A percentile compares a stretch with the other conserved stretches of the same genome.
phyloP scores from a whole-genome alignment of 1,140 invertebrate species.

The Danaus plexippus region DNA sequence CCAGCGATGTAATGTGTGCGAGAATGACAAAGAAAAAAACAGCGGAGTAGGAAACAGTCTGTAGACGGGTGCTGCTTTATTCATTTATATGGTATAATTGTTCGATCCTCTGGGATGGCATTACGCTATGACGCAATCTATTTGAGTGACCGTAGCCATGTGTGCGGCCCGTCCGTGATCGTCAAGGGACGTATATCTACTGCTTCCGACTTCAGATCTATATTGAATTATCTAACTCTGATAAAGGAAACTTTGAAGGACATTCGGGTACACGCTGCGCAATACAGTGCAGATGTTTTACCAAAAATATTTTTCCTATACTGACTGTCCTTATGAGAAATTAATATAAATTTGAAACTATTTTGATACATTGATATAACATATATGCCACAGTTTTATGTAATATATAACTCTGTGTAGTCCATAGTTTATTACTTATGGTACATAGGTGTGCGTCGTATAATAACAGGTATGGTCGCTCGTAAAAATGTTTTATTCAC shows the following conservation, averaged over 20 bases:
- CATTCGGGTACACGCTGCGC: slow-evolving; percentile 8
- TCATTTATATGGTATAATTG: slow-evolving; percentile 59
- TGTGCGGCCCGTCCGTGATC: slow-evolving; percentile 28
- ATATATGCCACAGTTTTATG: too few relatives aligned
- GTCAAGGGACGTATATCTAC: slow-evolving; percentile 33
- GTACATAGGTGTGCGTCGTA: slow-evolving; percentile 37
- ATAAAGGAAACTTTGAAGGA: slow-evolving; percentile 29
- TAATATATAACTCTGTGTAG: background rate
- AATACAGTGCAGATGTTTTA: slow-evolving; percentile 8
- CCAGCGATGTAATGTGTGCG: slow-evolving; percentile 50
- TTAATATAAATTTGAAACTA: too few relatives aligned
- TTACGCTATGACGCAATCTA: slow-evolving; percentile 60
- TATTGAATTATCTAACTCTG: slow-evolving; percentile 45
- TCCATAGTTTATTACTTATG: slow-evolving; percentile 30
- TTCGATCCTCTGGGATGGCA: slow-evolving; percentile 45
- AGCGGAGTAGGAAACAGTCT: slow-evolving; percentile 36
- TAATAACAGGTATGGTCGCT: slow-evolving; percentile 65
- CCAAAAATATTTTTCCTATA: slow-evolving; percentile 3
- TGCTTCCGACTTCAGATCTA: slow-evolving; percentile 37
- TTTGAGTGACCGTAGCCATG: slow-evolving; percentile 54
- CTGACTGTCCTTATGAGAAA: too few relatives aligned
- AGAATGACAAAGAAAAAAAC: slow-evolving; percentile 58
- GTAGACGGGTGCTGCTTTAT: slow-evolving; percentile 46
- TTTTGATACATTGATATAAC: too few relatives aligned
- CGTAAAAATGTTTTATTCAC: slow-evolving; percentile 71